Conservation (phyloP, 2,888 invertebrate genomes). For the Apoderus coryli region DNA sequence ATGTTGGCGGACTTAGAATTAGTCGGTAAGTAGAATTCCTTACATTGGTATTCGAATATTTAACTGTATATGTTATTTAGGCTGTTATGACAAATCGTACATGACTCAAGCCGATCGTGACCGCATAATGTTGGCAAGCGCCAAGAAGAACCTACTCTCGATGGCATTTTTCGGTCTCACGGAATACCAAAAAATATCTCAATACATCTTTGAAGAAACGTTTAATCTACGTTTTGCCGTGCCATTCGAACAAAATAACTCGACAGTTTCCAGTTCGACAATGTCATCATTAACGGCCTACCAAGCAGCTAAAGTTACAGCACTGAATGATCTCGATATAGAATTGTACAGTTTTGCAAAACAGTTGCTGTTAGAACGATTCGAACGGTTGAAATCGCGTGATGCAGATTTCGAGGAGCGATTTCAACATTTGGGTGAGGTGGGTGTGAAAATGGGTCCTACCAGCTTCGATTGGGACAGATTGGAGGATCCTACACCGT, state of each 20-base stretch:
- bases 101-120: slow-evolving; percentile 63
- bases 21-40: slow-evolving; percentile 38
- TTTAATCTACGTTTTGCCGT: slow-evolving; percentile 82
- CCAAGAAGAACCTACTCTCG: slow-evolving; percentile 83
- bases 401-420: slow-evolving; percentile 71
- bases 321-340: slow-evolving; percentile 77
- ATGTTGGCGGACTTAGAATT: slow-evolving; percentile 94
- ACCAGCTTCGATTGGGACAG: slow-evolving; percentile 85
- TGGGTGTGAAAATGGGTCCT: slow-evolving; percentile 56
- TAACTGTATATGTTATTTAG: slow-evolving; percentile 13
- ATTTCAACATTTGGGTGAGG: slow-evolving; percentile 72
- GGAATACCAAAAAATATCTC: slow-evolving; percentile 83
- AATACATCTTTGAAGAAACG: slow-evolving; percentile 89
- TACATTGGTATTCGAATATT: no score
- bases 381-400: slow-evolving; percentile 62
- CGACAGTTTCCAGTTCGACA: slow-evolving; percentile 73
- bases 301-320: slow-evolving; percentile 60
- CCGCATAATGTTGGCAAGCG: slow-evolving; percentile 81
- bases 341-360: slow-evolving; percentile 90
- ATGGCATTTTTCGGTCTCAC: slow-evolving; percentile 98
- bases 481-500: slow-evolving; percentile 39
- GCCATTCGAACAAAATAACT: slow-evolving; percentile 85
- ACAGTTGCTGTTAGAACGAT: slow-evolving; percentile 72
- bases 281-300: slow-evolving; percentile 59
- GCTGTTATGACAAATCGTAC: slow-evolving; percentile 82